phyloP scores from a whole-genome alignment of 2,113 vertebrate species.

The Dromiciops gliroides region DNA sequence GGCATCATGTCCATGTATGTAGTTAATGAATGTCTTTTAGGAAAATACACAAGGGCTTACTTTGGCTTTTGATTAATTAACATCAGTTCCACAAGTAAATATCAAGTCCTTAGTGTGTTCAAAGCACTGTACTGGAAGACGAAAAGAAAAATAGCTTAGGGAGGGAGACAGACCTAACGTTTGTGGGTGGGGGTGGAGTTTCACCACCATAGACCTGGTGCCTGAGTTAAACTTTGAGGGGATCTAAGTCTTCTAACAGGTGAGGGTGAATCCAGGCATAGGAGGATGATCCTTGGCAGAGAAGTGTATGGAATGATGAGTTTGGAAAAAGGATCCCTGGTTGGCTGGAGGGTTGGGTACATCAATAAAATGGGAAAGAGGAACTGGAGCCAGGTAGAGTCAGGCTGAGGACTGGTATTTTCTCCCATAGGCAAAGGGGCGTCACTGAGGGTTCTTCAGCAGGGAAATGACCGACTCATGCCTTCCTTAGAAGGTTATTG shows the following conservation, averaged over 20 bases:
- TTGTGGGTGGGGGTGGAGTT: neutral
- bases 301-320: neutral
- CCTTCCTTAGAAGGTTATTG: neutral
- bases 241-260: neutral
- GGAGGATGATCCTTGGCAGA: neutral
- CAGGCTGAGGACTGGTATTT: neutral
- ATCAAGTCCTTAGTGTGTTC: neutral
- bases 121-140: neutral
- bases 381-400: neutral
- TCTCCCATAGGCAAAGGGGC: neutral
- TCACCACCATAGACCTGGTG: neutral
- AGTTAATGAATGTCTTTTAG: neutral
- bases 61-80: neutral
- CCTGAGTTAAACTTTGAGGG: neutral
- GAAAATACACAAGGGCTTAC: neutral
- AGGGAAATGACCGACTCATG: neutral
- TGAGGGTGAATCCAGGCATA: neutral
- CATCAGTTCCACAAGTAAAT: neutral
- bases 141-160: neutral
- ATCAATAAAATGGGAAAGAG: neutral
- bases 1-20: neutral
- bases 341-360: neutral
- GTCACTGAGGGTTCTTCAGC: neutral
- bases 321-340: neutral
- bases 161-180: neutral